Base-by-base conservation (phyloP, 2,113 vertebrate species). In the Lepus timidus region DNA sequence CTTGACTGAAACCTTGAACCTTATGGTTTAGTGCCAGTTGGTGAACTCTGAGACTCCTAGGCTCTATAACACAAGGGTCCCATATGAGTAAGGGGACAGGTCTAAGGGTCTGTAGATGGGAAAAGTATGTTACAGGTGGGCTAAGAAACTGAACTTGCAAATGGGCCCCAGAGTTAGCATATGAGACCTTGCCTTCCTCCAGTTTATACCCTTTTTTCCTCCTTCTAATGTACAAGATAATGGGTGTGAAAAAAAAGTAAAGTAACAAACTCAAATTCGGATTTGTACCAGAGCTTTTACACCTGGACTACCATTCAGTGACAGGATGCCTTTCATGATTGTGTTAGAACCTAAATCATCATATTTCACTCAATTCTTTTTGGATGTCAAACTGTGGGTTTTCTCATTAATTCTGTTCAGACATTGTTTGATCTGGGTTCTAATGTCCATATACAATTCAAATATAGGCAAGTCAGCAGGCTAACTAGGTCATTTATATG, bases 1-100 rank as follows among this genome's bases (percentile, higher is more conserved):
- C 75, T 65, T 67, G 79, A 90, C 6, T 95, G 95, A 95, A 67
- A 75, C 27, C 29, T 58, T 14, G 94, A 64, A 73, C 22, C 29
- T 61, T 13, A 90, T 33, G 6, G 0, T 0, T 96, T 92, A 83
- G 33, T 68, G 96, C 76, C 39, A 79, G 82, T 83, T 92, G 84
- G 2, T 87, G 74, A 85, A 84, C 55, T 89, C 90, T 79, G 70
- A 49, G 36, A 6, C 23, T 74, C 36, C 29, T 33, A 29, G 17
- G 4, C 2, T 10, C 20, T 13, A 14, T 29, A 52, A 29, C 39
- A 11, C 29, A 79, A 25, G 52, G 25, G 2, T 14, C 9, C n/a
- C 12, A 52, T 11, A 61, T 14, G 44, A n/a, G 33, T 14, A 58
- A 58, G 55, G 55, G 19, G 55, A 58, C 55, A 58, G 55, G 55